Evolutionary conservation across 1,140 invertebrate genomes (phyloP).

Genomic region (Berghia stephanieae): DNA sequence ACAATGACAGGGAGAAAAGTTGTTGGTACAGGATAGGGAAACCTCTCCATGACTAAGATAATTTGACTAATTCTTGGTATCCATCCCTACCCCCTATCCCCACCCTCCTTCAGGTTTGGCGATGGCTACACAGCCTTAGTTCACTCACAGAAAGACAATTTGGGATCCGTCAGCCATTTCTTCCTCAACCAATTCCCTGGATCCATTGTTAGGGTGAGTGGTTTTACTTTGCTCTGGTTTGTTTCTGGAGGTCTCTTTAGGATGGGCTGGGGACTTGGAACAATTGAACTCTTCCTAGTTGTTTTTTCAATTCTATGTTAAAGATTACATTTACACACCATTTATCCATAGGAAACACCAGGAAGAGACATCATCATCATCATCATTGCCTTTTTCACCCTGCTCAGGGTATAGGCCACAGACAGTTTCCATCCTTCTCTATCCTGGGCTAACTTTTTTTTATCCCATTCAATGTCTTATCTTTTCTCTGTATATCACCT

Average conservation of each 20-base stretch:
- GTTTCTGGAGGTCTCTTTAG: neutral
- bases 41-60: neutral
- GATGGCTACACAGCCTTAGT: slow-evolving; percentile 78
- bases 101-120: slow-evolving; percentile 83
- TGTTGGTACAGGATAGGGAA: no score
- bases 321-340: neutral
- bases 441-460: no score
- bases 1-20: neutral
- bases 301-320: neutral
- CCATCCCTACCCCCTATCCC: no score
- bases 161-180: slow-evolving; percentile 39
- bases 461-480: no score
- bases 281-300: neutral
- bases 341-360: neutral
- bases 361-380: neutral
- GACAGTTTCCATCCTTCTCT: neutral
- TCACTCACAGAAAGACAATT: slow-evolving; percentile 44
- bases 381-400: neutral
- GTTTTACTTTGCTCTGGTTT: neutral
- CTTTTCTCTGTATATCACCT: no score
- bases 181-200: slow-evolving; percentile 56
- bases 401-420: neutral
- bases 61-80: slow-evolving; percentile 5
- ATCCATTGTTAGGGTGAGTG: slow-evolving; percentile 67
- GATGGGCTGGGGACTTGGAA: neutral